Evolutionary conservation across 35 echinoderm and acorn worm species (phyloP).

Genomic region (Heliocidaris tuberculata): DNA sequence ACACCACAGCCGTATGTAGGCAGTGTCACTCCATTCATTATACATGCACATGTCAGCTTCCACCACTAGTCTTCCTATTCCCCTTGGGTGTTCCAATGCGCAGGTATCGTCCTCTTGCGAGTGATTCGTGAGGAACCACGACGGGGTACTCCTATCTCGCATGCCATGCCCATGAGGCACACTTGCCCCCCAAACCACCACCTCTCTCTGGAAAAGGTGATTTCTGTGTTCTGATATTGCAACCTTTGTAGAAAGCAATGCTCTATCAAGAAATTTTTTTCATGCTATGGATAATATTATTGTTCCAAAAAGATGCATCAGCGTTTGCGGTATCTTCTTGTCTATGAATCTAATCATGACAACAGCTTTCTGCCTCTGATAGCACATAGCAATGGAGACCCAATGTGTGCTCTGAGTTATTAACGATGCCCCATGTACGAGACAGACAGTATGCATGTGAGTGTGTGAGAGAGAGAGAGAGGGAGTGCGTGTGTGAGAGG

Average conservation of each 20-base stretch:
- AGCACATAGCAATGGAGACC: constrained; percentile 26
- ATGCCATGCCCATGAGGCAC: constrained; percentile 37
- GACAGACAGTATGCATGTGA: neutral
- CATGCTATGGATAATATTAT: neutral
- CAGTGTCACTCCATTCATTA: constrained; percentile 47
- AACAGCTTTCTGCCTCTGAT: neutral
- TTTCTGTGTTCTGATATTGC: neutral
- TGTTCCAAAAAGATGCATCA: neutral
- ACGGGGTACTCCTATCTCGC: constrained; percentile 24
- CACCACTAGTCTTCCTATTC: neutral
- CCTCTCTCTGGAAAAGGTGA: neutral
- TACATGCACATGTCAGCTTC: constrained; percentile 35
- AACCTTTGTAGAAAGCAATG: neutral
- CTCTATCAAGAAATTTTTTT: neutral
- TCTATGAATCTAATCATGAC: constrained; percentile 30
- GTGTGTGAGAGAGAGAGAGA: constrained; percentile 10
- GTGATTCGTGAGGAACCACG: constrained; percentile 5
- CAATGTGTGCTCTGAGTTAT: neutral
- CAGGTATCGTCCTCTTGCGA: constrained; percentile 23
- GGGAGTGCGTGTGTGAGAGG: neutral
- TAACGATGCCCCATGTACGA: neutral
- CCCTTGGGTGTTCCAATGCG: constrained; percentile 15
- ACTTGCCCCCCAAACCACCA: constrained; percentile 3
- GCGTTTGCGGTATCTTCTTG: neutral
- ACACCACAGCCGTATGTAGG: neutral